phyloP scores from a whole-genome alignment of 2,888 invertebrate genomes.

The Trisateles emortualis region DNA sequence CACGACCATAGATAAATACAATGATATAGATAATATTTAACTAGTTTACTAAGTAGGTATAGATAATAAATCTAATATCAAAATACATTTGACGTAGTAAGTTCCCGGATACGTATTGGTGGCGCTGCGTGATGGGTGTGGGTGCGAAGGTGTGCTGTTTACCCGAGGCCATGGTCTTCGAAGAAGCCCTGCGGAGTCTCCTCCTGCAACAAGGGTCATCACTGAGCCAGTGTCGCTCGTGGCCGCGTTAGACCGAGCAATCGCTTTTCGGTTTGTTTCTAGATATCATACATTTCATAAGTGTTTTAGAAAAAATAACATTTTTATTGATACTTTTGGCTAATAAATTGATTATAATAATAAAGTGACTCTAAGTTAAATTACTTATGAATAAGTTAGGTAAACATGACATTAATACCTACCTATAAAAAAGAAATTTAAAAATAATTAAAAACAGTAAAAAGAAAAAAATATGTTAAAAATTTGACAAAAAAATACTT shows the following conservation, averaged over 20 bases:
- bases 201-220: conserved; percentile 94
- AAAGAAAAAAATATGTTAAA: neutral
- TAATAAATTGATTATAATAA: neutral
- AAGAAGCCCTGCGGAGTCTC: conserved; percentile 99
- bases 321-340: neutral
- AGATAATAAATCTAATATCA: conserved; percentile 42
- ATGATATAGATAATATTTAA: conserved; percentile 34
- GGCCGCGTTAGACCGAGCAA: conserved; percentile 79
- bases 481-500: neutral
- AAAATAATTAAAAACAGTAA: too few relatives aligned
- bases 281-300: conserved; percentile 4
- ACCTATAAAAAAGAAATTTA: too few relatives aligned
- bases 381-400: too few relatives aligned
- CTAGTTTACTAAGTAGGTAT: conserved; percentile 12
- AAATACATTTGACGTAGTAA: conserved; percentile 32
- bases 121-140: conserved; percentile 24
- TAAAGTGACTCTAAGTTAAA: too few relatives aligned
- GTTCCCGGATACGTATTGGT: conserved; percentile 40
- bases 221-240: conserved; percentile 85
- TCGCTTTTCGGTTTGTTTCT: conserved; percentile 74
- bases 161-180: conserved; percentile 99
- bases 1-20: conserved; percentile 1
- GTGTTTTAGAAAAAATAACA: neutral
- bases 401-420: too few relatives aligned
- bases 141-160: conserved; percentile 62